Conservation (phyloP, 2,888 invertebrate genomes). For the Hemaris fuciformis region DNA sequence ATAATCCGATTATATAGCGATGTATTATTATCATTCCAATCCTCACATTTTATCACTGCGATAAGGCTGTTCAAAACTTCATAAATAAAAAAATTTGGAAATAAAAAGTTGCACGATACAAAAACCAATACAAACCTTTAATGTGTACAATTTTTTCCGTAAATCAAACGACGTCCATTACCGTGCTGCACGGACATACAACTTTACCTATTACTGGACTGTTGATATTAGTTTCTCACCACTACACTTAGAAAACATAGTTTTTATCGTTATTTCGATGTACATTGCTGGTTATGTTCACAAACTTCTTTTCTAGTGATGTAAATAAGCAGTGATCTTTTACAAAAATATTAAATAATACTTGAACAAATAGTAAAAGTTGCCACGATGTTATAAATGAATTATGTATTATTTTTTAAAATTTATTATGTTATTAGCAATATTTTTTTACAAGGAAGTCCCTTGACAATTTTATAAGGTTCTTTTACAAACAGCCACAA, state of each 20-base stretch:
- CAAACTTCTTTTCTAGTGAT: background rate
- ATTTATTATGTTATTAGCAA: constrained; percentile 31
- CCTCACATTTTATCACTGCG: no score
- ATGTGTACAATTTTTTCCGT: constrained; percentile 39
- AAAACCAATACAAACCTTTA: background rate
- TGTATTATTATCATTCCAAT: no score
- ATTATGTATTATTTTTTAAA: constrained; percentile 29
- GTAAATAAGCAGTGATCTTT: background rate
- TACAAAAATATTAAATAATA: background rate
- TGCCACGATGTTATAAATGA: constrained; percentile 17
- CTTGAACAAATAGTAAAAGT: background rate
- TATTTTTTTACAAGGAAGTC: constrained; percentile 7
- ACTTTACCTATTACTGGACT: constrained; percentile 55
- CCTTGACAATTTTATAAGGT: no score
- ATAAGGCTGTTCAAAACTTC: no score
- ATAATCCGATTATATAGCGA: no score
- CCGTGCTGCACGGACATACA: constrained; percentile 48
- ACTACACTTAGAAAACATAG: background rate
- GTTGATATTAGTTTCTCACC: constrained; percentile 21
- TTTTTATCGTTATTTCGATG: background rate
- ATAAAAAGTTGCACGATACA: background rate
- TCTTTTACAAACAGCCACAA: no score
- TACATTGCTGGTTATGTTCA: constrained; percentile 12
- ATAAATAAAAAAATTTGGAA: background rate
- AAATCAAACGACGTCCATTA: constrained; percentile 48